Percentiles rank a stretch among this genome's conserved stretches.
Evolutionary conservation across 1,140 invertebrate species (phyloP).

Genomic region (Penaeus chinensis): DNA sequence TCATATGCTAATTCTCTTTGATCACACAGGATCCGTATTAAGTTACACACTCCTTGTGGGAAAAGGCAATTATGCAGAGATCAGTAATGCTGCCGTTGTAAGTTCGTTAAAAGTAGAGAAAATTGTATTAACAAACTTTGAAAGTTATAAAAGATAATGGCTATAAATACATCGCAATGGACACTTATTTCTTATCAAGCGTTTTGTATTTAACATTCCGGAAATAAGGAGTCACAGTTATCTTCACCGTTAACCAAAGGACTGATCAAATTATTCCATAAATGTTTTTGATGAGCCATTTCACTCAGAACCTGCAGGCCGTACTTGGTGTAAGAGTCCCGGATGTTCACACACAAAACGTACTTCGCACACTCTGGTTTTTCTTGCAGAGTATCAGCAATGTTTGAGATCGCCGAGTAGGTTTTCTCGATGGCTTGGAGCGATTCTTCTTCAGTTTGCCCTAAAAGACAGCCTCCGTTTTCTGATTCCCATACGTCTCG

Average conservation of each 20-base stretch:
- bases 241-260: neutral
- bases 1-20: too few relatives aligned
- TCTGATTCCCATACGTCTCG: neutral
- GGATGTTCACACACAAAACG: neutral
- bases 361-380: neutral
- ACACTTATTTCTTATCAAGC: neutral
- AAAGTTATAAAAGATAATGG: neutral
- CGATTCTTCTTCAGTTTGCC: neutral
- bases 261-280: neutral
- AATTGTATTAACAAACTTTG: neutral
- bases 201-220: neutral
- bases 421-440: neutral
- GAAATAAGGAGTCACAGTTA: neutral
- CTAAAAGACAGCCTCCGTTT: neutral
- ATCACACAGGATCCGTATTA: too few relatives aligned
- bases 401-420: neutral
- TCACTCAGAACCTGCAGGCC: neutral
- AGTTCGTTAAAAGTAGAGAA: neutral
- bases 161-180: neutral
- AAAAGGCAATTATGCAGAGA: too few relatives aligned
- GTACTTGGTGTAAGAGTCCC: neutral
- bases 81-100: too few relatives aligned
- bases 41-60: too few relatives aligned
- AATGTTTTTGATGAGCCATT: neutral
- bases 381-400: neutral